A percentile compares a stretch with the other conserved stretches of the same genome.
These are phyloP conservation scores for Nephotettix cincticeps DNA, from an alignment of 1,140 invertebrate genomes.

Conservation along the genomic window DNA sequence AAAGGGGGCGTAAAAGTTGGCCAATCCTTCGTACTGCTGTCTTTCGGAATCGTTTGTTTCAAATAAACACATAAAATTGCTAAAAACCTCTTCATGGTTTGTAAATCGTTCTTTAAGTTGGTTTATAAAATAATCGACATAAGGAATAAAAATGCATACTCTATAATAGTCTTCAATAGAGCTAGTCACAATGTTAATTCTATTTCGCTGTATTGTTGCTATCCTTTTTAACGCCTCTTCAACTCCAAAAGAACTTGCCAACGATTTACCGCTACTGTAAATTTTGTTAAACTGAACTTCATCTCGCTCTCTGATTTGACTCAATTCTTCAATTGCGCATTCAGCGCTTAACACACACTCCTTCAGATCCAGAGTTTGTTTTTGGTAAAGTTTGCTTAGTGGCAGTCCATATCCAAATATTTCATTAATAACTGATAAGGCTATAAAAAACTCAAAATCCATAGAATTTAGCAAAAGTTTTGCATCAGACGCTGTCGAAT, in stretches of 20 bases:
- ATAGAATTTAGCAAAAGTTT: neutral
- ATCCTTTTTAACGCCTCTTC: neutral
- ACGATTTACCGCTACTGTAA: neutral
- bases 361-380: neutral
- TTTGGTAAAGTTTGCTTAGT: conserved; percentile 6
- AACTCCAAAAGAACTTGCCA: neutral
- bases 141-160: neutral
- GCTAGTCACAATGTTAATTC: neutral
- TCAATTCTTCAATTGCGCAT: conserved; percentile 11
- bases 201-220: neutral
- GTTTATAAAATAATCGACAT: conserved; percentile 8
- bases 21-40: neutral
- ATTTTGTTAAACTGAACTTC: neutral
- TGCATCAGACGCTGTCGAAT: neutral
- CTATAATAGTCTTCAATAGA: neutral
- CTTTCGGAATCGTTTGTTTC: neutral
- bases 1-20: neutral
- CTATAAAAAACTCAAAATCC: neutral
- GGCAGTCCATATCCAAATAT: conserved; percentile 14
- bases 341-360: conserved; percentile 1
- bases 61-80: conserved; percentile 1
- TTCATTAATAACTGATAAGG: neutral
- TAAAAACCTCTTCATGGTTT: neutral
- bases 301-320: neutral
- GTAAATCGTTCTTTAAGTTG: conserved; percentile 4